Base-by-base conservation (phyloP, 2,888 invertebrate species). In the Drosophila hamatofila region DNA sequence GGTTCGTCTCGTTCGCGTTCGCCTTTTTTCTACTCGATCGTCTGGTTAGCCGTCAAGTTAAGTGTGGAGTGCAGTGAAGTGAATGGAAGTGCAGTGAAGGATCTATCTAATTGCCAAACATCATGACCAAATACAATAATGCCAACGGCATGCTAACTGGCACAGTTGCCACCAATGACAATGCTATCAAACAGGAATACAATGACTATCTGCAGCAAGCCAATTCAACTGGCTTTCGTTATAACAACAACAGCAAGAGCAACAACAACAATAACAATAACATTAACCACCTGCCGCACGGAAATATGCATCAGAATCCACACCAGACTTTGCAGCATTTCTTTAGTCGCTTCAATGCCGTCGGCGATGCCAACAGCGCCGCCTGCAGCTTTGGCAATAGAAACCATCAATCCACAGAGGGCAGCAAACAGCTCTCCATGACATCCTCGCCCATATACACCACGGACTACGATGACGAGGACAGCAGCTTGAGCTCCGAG, bases 381-480 rank as follows among this genome's bases (percentile, higher is more conserved):
- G 61, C 68, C 14, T 84, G 75, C 75, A 68, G 44, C 44, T 84
- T 58, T 42, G 69, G 68, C 54, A 82, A 70, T n/a, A 78, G 80
- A 33, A 78, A 35, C 18, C 79, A 75, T 7, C 70, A 51, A 14
- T 42, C 74, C 16, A 57, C 73, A 16, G 86, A 88, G 9, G 9
- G 57, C 23, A 72, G 77, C 30, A 91, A 92, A 55, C 81, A 80
- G 57, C 55, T 78, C 14, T 73, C 67, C 30, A 80, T 88, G 83
- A 81, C 91, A 2, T 90, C 92, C 4, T 92, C 92, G 12, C 92
- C 92, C 35, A 88, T 91, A 39, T 91, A 93, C 59, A 85, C 84
- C 30, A 92, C 92, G 62, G 93, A 93, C 73, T 92, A 92, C 76
- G 93, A 93, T 54, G 93, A 93, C 64, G 93, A 93, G 67, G 93